A percentile compares a stretch with the other conserved stretches of the same genome.
These are phyloP conservation scores for Metalampra italica DNA, from an alignment of 2,888 invertebrate species.

Conservation along the genomic window DNA sequence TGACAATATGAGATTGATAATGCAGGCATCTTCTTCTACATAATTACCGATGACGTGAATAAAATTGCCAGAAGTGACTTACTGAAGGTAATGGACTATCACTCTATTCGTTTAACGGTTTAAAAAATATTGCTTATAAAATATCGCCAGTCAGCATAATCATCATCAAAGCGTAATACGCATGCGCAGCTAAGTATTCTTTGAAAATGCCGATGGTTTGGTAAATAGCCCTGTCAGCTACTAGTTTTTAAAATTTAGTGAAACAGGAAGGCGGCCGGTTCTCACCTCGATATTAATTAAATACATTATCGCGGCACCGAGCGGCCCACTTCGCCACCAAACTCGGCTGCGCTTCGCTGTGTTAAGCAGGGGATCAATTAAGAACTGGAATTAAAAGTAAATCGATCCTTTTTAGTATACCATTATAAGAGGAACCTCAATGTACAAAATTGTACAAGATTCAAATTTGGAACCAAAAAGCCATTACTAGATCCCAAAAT, in stretches of 20 bases:
- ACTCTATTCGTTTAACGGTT: no score
- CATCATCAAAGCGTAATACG: not conserved
- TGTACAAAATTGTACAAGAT: not conserved
- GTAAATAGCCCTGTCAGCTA: conserved; percentile 32
- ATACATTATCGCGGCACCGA: conserved; percentile 34
- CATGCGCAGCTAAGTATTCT: conserved; percentile 12
- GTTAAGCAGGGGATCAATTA: conserved; percentile 10
- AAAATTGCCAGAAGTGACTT: no score
- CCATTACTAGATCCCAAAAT: no score
- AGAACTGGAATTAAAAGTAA: conserved; percentile 6
- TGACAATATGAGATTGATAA: no score
- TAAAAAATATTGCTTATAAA: no score
- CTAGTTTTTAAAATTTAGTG: conserved; percentile 35
- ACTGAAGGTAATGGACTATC: no score
- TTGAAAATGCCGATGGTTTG: conserved; percentile 31
- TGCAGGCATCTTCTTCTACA: no score
- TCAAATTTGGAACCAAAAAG: no score
- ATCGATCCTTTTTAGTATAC: conserved; percentile 3
- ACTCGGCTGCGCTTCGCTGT: conserved; percentile 8
- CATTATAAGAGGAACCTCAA: not conserved
- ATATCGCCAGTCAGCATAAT: not conserved
- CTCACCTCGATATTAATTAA: conserved; percentile 44
- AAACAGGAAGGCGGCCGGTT: conserved; percentile 50
- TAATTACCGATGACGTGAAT: no score
- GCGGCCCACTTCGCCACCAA: conserved; percentile 27